These are phyloP conservation scores for Nyctereutes procyonoides DNA, from an alignment of 2,113 vertebrate genomes.

Conservation along the genomic window DNA sequence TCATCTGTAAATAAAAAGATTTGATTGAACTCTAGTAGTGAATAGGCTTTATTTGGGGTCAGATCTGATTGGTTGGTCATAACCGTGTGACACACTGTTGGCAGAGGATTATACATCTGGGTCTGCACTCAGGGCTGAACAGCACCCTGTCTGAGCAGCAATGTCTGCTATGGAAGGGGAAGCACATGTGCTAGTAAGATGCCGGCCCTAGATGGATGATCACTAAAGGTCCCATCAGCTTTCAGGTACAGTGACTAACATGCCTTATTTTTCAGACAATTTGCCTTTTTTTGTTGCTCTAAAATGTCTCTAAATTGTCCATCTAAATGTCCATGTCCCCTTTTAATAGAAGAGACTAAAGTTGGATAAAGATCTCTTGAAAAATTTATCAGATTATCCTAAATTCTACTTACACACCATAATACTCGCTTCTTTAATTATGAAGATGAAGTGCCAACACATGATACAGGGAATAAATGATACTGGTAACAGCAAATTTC, in stretches of 20 bases:
- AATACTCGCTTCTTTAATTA: conserved; percentile 12
- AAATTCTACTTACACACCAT: neutral
- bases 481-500: neutral
- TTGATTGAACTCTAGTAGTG: neutral
- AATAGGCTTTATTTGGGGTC: neutral
- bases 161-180: neutral
- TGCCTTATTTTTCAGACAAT: neutral
- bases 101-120: neutral
- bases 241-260: neutral
- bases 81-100: neutral
- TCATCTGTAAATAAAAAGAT: neutral
- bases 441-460: neutral
- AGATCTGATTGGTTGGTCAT: neutral
- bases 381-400: neutral
- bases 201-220: neutral
- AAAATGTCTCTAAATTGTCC: neutral
- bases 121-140: neutral
- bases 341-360: conserved; percentile 4
- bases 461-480: neutral
- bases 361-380: neutral
- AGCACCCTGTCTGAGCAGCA: neutral
- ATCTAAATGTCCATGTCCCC: neutral
- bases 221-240: neutral
- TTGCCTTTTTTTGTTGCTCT: neutral
- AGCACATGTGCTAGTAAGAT: neutral